Evolutionary conservation across 2,888 invertebrate species (phyloP).

Genomic region (Drosophila lacicola): DNA sequence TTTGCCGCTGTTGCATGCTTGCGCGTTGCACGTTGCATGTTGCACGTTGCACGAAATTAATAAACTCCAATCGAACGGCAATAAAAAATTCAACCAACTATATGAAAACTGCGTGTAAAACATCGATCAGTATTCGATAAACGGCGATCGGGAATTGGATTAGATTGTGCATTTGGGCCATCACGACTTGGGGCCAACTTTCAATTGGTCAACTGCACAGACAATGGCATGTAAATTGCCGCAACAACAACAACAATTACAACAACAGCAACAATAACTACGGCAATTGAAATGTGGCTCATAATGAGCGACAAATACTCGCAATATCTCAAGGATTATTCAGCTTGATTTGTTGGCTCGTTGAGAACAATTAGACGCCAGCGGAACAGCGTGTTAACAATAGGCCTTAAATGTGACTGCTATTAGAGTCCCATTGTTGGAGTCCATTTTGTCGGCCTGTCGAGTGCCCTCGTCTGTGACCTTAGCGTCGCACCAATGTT

Average conservation of each 20-base stretch:
- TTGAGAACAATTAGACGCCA: constrained; percentile 63
- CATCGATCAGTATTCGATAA: constrained; percentile 17
- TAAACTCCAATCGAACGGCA: constrained; percentile 48
- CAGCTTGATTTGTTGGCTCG: constrained; percentile 42
- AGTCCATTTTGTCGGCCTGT: constrained; percentile 7
- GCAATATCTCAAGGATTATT: constrained; percentile 67
- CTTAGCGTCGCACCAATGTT: constrained; percentile 30
- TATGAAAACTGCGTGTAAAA: constrained; percentile 45
- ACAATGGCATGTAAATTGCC: constrained; percentile 69
- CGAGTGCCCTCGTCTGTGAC: constrained; percentile 24
- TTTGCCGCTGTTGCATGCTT: constrained; percentile 9
- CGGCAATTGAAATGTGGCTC: constrained; percentile 28
- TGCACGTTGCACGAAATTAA: constrained; percentile 60
- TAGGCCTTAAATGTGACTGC: constrained; percentile 31
- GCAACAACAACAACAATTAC: constrained; percentile 6
- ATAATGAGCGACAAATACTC: constrained; percentile 56
- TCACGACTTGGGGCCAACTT: constrained; percentile 59
- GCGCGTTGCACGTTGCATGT: constrained; percentile 43
- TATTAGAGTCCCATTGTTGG: constrained; percentile 42
- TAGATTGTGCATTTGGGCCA: constrained; percentile 63
- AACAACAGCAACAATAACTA: constrained; percentile 3
- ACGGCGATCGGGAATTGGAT: constrained; percentile 26
- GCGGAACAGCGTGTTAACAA: constrained; percentile 37
- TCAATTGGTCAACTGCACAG: constrained; percentile 43
- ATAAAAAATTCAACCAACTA: constrained; percentile 23